A percentile compares a stretch with the other conserved stretches of the same genome.
phyloP scores from a whole-genome alignment of 2,888 invertebrate genomes.

The Drosophila rubida region DNA sequence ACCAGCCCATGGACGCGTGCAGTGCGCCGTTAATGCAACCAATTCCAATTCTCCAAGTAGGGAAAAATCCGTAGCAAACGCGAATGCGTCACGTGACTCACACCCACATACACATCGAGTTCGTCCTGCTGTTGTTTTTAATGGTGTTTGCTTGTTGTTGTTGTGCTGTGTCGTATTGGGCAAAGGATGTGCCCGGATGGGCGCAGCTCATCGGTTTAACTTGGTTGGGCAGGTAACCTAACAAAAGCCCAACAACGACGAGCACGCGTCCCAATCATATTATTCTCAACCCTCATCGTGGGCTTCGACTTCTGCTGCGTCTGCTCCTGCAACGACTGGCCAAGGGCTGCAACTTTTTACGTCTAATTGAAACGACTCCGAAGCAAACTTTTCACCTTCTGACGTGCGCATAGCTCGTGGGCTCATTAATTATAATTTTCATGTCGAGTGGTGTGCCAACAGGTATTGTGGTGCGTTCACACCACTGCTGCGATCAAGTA shows the following conservation, averaged over 20 bases:
- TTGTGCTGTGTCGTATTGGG: slow-evolving; percentile 35
- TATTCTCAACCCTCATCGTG: slow-evolving; percentile 59
- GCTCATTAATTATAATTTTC: slow-evolving; percentile 76
- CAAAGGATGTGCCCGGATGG: slow-evolving; percentile 75
- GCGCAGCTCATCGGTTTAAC: slow-evolving; percentile 60
- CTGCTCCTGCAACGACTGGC: slow-evolving; percentile 7
- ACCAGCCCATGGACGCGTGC: slow-evolving; percentile 54
- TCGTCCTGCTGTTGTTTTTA: slow-evolving; percentile 54
- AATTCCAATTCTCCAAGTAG: slow-evolving; percentile 42
- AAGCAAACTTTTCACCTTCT: slow-evolving; percentile 72
- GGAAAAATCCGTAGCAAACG: slow-evolving; percentile 55
- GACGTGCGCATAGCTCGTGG: slow-evolving; percentile 64
- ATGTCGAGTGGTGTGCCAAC: slow-evolving; percentile 66
- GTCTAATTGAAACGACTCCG: slow-evolving; percentile 71
- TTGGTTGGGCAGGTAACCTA: slow-evolving; percentile 30
- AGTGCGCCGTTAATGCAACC: slow-evolving; percentile 63
- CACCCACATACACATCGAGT: slow-evolving; percentile 31
- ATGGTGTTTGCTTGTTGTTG: slow-evolving; percentile 29
- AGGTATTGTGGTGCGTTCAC: slow-evolving; percentile 53
- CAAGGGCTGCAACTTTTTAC: slow-evolving; percentile 64
- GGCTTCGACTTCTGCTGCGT: slow-evolving; percentile 1
- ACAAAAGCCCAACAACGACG: slow-evolving; percentile 36
- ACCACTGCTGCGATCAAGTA: not conserved
- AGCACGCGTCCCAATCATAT: slow-evolving; percentile 51
- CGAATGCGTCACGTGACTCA: slow-evolving; percentile 77